Conservation (phyloP, 2,797 vertebrate species). For the Dicrostonyx torquatus region DNA sequence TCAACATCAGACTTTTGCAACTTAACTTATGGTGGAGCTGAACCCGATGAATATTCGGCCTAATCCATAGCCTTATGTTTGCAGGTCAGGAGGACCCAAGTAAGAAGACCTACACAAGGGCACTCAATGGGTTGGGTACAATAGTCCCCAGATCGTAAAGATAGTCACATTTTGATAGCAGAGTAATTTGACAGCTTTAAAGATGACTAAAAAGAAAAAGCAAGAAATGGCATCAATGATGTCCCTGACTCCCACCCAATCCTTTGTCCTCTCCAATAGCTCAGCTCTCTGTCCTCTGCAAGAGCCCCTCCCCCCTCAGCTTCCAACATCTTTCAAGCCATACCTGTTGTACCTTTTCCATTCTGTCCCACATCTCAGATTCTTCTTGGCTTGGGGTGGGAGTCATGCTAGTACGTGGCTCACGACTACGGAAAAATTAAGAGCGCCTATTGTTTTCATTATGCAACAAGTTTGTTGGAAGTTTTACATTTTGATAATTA, state of each 20-base stretch:
- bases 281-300: background rate
- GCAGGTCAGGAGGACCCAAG: background rate
- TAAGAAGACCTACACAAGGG: conserved; percentile 16
- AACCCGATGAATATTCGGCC: background rate
- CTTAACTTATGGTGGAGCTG: background rate
- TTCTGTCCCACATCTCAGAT: background rate
- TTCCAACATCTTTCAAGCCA: background rate
- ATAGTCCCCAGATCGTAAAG: background rate
- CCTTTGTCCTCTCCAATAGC: background rate
- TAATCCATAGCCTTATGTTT: background rate
- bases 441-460: background rate
- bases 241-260: too few species aligned
- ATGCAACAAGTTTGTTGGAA: background rate
- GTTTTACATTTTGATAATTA: conserved; percentile 5
- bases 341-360: background rate
- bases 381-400: background rate
- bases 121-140: background rate
- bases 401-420: background rate
- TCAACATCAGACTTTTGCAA: background rate
- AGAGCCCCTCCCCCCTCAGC: background rate
- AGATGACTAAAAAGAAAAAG: background rate
- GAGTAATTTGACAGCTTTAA: background rate
- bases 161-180: conserved; percentile 1
- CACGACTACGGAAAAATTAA: background rate
- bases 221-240: fast-evolving